Evolutionary conservation across 2,113 vertebrate species (phyloP).

Genomic region (Psammodynastes pulverulentus): DNA sequence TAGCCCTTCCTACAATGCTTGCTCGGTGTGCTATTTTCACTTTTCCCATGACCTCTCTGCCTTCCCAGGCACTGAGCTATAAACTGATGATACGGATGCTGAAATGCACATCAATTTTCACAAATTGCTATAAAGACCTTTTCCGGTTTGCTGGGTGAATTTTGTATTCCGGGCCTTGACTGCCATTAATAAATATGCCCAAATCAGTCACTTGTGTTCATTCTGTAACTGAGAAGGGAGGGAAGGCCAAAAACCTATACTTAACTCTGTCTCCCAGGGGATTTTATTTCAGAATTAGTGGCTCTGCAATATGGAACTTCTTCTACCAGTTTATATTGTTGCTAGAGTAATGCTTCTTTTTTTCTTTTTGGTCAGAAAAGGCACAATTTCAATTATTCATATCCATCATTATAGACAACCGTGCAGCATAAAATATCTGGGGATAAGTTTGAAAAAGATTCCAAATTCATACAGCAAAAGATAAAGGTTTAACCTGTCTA

Average conservation of each 20-base stretch:
- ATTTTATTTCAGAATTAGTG: constrained; percentile 11
- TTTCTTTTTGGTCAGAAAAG: neutral
- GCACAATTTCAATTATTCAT: neutral
- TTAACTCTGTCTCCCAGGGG: constrained; percentile 1
- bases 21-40: constrained; percentile 16
- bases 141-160: neutral
- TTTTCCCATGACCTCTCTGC: constrained; percentile 33
- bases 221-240: neutral
- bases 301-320: neutral
- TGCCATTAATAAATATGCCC: constrained; percentile 25
- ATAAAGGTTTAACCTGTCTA: neutral
- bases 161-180: neutral
- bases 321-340: neutral
- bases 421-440: neutral
- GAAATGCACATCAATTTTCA: constrained; percentile 14
- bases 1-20: constrained; percentile 27
- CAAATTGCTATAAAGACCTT: neutral
- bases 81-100: constrained; percentile 10
- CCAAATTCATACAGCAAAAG: neutral
- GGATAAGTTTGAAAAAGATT: neutral
- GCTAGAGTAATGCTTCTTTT: neutral
- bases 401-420: neutral
- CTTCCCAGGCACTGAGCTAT: neutral
- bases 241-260: neutral
- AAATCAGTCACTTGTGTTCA: neutral